Conservation (phyloP, 2,797 vertebrate genomes). For the Molossus alvarezi region DNA sequence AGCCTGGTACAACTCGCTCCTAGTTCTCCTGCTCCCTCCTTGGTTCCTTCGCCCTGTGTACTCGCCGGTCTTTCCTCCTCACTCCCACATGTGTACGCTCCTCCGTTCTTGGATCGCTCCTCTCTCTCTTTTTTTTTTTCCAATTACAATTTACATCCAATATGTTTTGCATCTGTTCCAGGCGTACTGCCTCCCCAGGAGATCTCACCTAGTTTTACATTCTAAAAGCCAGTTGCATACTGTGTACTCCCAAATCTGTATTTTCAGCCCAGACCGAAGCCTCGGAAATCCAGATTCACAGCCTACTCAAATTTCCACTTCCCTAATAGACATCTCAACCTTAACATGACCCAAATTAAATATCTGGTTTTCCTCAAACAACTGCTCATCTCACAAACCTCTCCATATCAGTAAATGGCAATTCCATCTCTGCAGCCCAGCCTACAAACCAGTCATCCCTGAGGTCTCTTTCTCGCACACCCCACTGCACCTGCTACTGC, state of each 20-base stretch:
- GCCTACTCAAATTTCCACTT: not conserved
- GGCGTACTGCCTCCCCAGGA: not conserved
- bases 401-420: not conserved
- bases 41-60: not conserved
- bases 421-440: not conserved
- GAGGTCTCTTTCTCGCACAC: not conserved
- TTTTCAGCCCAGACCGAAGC: not conserved
- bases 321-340: not conserved
- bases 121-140: not conserved
- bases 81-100: not conserved
- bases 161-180: not conserved
- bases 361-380: not conserved
- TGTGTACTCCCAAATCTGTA: not conserved
- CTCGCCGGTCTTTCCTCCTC: not conserved
- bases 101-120: not conserved
- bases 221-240: not conserved
- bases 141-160: not conserved
- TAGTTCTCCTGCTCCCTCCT: not conserved
- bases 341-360: not conserved
- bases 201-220: not conserved
- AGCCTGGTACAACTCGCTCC: not conserved
- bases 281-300: conserved; percentile 25
- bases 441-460: not conserved
- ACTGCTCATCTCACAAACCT: not conserved
- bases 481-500: not conserved